phyloP scores from a whole-genome alignment of 2,113 vertebrate genomes.

The Xiphorhynchus elegans region DNA sequence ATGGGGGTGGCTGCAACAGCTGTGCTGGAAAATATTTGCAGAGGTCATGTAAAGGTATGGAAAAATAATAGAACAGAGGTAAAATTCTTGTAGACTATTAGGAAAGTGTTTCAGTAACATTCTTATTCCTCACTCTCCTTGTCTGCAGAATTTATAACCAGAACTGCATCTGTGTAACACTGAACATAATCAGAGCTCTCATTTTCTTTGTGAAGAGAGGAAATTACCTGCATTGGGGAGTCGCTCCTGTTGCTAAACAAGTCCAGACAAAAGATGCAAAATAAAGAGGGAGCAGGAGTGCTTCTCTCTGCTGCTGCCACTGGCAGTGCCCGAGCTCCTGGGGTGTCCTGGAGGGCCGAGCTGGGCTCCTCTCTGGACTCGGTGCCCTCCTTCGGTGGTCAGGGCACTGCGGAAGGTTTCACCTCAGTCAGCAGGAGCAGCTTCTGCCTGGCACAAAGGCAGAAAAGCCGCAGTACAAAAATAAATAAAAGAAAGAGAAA shows the following conservation, averaged over 20 bases:
- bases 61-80: background rate
- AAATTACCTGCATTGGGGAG: background rate
- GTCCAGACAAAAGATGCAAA: background rate
- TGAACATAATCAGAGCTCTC: background rate
- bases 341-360: background rate
- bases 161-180: rapidly evolving
- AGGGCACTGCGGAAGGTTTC: background rate
- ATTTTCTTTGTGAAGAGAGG: background rate
- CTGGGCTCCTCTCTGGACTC: background rate
- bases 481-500: background rate
- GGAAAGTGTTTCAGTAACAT: background rate
- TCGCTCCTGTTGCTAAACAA: background rate
- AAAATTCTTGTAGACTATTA: rapidly evolving
- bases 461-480: background rate
- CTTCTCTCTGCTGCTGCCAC: rapidly evolving
- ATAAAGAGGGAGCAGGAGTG: rapidly evolving
- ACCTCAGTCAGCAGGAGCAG: background rate
- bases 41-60: background rate
- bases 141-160: background rate
- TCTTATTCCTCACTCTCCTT: background rate
- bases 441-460: background rate
- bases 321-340: rapidly evolving
- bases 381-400: rapidly evolving
- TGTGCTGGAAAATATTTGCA: background rate
- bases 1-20: background rate